Conservation (phyloP, 1,140 invertebrate species). For the Druon quercuslanigerum region DNA sequence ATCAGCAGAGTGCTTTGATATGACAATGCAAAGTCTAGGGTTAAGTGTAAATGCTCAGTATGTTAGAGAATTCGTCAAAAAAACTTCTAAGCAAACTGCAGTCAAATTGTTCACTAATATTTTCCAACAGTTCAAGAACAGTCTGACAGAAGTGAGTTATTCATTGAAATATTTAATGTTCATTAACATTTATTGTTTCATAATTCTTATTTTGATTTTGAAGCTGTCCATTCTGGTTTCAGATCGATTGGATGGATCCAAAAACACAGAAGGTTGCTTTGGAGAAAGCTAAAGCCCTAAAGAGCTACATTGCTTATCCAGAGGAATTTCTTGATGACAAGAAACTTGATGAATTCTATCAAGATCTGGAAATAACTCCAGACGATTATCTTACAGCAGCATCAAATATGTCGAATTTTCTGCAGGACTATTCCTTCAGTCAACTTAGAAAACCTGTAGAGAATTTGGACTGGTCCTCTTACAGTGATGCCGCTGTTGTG, state of each 20-base stretch:
- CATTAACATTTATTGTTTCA: background rate
- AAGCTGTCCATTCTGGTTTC: constrained; percentile 39
- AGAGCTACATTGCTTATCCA: constrained; percentile 88
- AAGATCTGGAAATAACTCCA: constrained; percentile 82
- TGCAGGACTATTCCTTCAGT: constrained; percentile 86
- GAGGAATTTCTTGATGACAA: constrained; percentile 86
- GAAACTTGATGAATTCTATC: constrained; percentile 86
- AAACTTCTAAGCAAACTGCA: constrained; percentile 83
- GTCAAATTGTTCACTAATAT: constrained; percentile 91
- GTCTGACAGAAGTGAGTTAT: constrained; percentile 74
- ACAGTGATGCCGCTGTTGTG: constrained; percentile 86
- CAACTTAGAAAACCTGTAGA: constrained; percentile 86
- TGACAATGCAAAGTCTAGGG: constrained; percentile 82
- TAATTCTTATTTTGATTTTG: background rate
- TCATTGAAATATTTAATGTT: constrained; percentile 52
- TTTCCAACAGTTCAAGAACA: constrained; percentile 76
- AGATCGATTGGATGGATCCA: constrained; percentile 93
- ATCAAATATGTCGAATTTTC: constrained; percentile 83
- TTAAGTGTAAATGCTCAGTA: constrained; percentile 86
- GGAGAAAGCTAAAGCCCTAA: constrained; percentile 85
- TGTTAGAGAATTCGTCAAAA: constrained; percentile 85
- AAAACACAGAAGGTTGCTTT: constrained; percentile 83
- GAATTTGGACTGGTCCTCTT: constrained; percentile 88
- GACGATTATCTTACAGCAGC: constrained; percentile 85
- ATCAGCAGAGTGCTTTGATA: constrained; percentile 90